Base-by-base conservation (phyloP, 1,140 invertebrate genomes). In the Hirudo medicinalis region DNA sequence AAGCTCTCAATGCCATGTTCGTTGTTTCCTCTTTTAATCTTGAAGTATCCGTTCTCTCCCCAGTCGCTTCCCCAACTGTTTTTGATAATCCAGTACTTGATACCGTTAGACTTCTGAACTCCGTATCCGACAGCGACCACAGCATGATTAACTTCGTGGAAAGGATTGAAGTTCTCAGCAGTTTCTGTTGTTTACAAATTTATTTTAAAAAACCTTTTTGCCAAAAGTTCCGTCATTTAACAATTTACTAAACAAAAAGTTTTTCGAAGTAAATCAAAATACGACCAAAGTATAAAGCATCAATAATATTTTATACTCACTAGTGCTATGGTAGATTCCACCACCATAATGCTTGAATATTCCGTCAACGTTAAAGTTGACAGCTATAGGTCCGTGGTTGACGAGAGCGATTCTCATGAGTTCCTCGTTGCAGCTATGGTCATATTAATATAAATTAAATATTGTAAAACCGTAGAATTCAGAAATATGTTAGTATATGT, bases 21-120 rank as follows among this genome's bases (percentile, higher is more conserved):
- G 76, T 86, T 82, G 17, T 72, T 79, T 29, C 86, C 85, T 70
- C 85, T 78, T 66, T 79, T 76, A 54, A 87, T 86, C 36, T 83
- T 76, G 76, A 83, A 83, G 74, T 76, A 83, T 25, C 86, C 86
- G 3, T 82, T 73, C 73, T 86, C 84, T 9, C 86, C 86, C 86
- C 70, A 71, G 20, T 27, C 15, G 4, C 19, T 36, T 13, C 85
- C 85, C 86, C 86, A 87, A 60, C 84, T 85, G 71, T 83, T 83
- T 72, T 82, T 81, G 2, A 82, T 78, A n/a, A 77, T 78, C 82
- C 82, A 83, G 74, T 76, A 83, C 57, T 78, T 76, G 63, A 77
- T 68, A 0, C 77, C 76, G 32, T 69, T 72, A 0, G 69, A 69
- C 40, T 75, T 71, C 20, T 81, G 81, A 19, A 67, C 71, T 0